Evolutionary conservation across 2,113 vertebrate species (phyloP), one percentile per base, ranked within the genome.

Genomic region (Hippoglossus stenolepis): DNA sequence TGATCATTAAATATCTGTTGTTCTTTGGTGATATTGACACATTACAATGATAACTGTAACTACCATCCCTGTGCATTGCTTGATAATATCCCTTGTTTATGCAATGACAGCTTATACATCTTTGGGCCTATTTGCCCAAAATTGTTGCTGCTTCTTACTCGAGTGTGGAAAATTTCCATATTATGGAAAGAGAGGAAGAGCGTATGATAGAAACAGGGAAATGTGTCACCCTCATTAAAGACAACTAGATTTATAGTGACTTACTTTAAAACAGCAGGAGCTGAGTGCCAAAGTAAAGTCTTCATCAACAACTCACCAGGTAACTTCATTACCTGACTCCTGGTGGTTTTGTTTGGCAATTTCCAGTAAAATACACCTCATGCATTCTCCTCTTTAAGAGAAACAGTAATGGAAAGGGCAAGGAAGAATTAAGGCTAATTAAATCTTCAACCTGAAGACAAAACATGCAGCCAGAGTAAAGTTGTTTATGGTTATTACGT

Each of bases 401-500:
- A 71, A 59, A 65, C 82, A 57, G 35, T 65, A 57, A 72, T 79
- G 59, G 58, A 80, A 80, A 77, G 49, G 38, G 51, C 51, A 65
- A n/a, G 45, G 56, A 58, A 72, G 56, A 77, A 75, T 74, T 71
- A 80, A 59, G 59, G 63, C 65, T 66, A 85, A 86, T 89, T 89
- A 90, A 79, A 83, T 65, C 77, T 43, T 69, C 28, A 68, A 79
- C 75, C 45, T 79, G 73, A 86, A 60, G 43, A 26, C 40, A 80
- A 85, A 83, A 87, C 79, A 88, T 89, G 85, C 60, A n/a, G 26
- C 73, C 10, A 71, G 69, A 79, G 75, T 81, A 73, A 83, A 74
- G 77, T 83, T 73, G n/a, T 63, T 61, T 17, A 43, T 68, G 59
- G 84, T 87, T 87, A 82, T 77, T 73, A 70, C 4, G 24, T 74